A percentile compares a stretch with the other conserved stretches of the same genome.
Evolutionary conservation across 2,888 invertebrate genomes (phyloP).

Genomic region (Gnatocerus cornutus): DNA sequence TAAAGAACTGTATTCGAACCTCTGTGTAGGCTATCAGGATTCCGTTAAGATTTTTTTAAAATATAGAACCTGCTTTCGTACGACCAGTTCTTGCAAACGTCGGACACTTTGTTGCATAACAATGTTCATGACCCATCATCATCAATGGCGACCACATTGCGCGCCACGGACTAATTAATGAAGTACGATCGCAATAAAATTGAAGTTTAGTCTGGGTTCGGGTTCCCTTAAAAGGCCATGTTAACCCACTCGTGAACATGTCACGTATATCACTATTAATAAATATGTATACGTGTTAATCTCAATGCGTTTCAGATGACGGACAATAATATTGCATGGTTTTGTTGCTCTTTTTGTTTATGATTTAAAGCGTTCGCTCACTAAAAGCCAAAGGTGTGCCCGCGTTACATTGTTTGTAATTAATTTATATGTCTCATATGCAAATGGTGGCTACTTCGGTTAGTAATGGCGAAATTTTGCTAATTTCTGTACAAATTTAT

Average conservation of each 20-base stretch:
- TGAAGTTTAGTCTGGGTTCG: conserved; percentile 40
- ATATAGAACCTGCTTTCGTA: no score
- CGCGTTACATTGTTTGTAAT: conserved; percentile 44
- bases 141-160: conserved; percentile 16
- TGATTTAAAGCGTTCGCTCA: conserved; percentile 32
- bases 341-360: conserved; percentile 14
- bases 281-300: conserved; percentile 42
- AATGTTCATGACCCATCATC: conserved; percentile 24
- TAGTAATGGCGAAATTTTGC: conserved; percentile 36
- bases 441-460: conserved; percentile 35
- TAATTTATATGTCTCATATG: conserved; percentile 46
- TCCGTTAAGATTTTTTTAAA: no score
- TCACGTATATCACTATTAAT: conserved; percentile 40
- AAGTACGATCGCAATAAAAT: conserved; percentile 37
- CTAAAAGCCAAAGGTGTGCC: conserved; percentile 32
- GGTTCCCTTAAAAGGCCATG: conserved; percentile 42
- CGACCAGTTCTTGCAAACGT: conserved; percentile 3
- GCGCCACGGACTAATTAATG: conserved; percentile 31
- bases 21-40: no score
- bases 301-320: conserved; percentile 38
- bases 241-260: conserved; percentile 38
- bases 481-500: conserved; percentile 14
- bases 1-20: not conserved
- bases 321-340: conserved; percentile 8
- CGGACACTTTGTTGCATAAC: not conserved